These are phyloP conservation scores for Zoanthus sociatus DNA, from an alignment of 92 coral and sea anemone genomes.

Conservation along the genomic window DNA sequence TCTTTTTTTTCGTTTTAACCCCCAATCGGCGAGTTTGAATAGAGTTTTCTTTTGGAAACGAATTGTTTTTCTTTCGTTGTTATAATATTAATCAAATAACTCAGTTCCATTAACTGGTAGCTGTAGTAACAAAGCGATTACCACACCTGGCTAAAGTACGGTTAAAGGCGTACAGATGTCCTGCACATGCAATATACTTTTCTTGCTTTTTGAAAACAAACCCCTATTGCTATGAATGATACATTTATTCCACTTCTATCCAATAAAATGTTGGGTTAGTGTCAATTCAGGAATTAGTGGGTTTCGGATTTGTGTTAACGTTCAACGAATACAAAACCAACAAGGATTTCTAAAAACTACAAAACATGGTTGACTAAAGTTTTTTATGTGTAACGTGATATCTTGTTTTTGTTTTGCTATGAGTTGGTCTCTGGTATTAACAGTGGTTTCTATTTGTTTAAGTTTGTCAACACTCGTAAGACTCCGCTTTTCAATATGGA, in stretches of 20 bases:
- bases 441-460: slow-evolving; percentile 5
- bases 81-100: background rate
- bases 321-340: background rate
- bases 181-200: slow-evolving; percentile 18
- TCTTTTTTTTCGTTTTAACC: too few species aligned
- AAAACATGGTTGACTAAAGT: background rate
- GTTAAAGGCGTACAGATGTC: slow-evolving; percentile 20
- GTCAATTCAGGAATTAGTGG: background rate
- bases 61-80: background rate
- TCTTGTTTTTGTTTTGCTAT: slow-evolving; percentile 62
- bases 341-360: background rate
- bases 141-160: slow-evolving; percentile 22
- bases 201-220: background rate
- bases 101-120: background rate
- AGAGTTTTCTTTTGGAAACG: background rate
- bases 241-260: background rate
- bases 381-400: slow-evolving; percentile 58
- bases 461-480: slow-evolving; percentile 30
- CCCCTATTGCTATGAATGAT: background rate
- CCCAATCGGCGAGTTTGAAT: background rate
- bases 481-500: background rate
- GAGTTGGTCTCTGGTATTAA: slow-evolving; percentile 68
- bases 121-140: background rate
- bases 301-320: background rate
- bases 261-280: background rate